A percentile compares a stretch with the other conserved stretches of the same genome.
Evolutionary conservation across 2,113 vertebrate species (phyloP).

Genomic region (Naja naja): DNA sequence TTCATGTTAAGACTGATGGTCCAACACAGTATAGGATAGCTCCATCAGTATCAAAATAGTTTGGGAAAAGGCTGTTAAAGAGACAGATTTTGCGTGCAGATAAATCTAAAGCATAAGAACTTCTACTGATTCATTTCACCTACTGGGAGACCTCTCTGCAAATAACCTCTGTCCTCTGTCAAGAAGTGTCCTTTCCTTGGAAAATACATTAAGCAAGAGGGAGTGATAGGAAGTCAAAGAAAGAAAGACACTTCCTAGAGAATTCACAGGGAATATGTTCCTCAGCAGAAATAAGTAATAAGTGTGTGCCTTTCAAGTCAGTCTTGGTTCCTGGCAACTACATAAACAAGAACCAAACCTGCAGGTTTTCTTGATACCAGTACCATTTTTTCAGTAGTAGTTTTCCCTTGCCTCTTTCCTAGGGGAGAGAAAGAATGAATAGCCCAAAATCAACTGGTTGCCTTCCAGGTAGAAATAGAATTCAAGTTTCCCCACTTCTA

Average conservation of each 20-base stretch:
- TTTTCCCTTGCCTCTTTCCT: not conserved
- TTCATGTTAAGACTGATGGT: not conserved
- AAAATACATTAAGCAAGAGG: not conserved
- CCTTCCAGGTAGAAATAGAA: not conserved
- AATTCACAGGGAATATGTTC: not conserved
- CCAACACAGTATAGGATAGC: no score
- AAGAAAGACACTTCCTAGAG: not conserved
- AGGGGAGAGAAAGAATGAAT: not conserved
- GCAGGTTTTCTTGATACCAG: not conserved
- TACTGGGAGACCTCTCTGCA: not conserved
- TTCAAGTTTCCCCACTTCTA: not conserved
- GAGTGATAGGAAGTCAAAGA: not conserved
- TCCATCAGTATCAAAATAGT: not conserved
- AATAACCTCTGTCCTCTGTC: not conserved
- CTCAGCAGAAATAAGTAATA: not conserved
- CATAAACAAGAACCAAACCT: not conserved
- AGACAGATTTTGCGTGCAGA: not conserved
- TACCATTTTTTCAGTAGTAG: not conserved
- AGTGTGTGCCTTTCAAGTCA: not conserved
- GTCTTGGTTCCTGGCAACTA: not conserved
- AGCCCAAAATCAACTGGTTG: not conserved
- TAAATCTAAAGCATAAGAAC: not conserved
- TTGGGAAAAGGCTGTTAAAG: not conserved
- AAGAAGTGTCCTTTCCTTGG: not conserved
- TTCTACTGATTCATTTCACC: not conserved